Base-by-base conservation (phyloP, 2,113 vertebrate genomes). In the Cinclus mexicanus region DNA sequence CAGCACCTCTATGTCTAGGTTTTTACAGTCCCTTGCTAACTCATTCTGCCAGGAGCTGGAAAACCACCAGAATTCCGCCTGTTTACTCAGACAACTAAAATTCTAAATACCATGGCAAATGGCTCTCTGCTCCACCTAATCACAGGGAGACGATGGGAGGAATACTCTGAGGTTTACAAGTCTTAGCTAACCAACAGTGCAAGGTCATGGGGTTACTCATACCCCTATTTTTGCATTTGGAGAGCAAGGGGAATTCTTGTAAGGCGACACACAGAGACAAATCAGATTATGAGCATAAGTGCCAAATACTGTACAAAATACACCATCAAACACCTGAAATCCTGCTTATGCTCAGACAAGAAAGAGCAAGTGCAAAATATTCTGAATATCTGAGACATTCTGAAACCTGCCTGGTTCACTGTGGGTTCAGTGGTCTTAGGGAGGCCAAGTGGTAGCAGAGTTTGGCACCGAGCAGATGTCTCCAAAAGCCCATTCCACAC, bases 51-150 rank as follows among this genome's bases (percentile, higher is more conserved):
- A 68, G 84, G 1, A 0, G 63, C 9, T 90, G 74, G 71, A 88
- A 81, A 83, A 26, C 28, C 52, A 85, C 47, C 47, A 91, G 81
- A 71, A 93, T 81, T 35, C 42, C 0, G 0, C 26, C 53, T n/a
- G 65, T 67, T 94, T 60, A 75, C 81, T 81, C 11, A 70, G 75
- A 93, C 71, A 82, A 83, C 67, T 53, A n/a, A 44, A 85, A 88
- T 35, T 35, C 76, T 56, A 83, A 88, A 49, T 47, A 72, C 67
- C 74, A 37, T 3, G 9, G 35, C 23, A 33, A 91, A 64, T 14
- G 6, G 53, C n/a, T 65, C 35, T 17, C 59, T 72, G 7, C 39
- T 25, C 49, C 0, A 1, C 4, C 3, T 14, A 56, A 74, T 47
- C 42, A 47, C 5, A 69, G 67, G 6, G 18, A 82, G 26, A 56